Percentiles rank a stretch among this genome's conserved stretches.
Evolutionary conservation across 2,797 vertebrate species (phyloP).

Genomic region (Sarcoramphus papa): DNA sequence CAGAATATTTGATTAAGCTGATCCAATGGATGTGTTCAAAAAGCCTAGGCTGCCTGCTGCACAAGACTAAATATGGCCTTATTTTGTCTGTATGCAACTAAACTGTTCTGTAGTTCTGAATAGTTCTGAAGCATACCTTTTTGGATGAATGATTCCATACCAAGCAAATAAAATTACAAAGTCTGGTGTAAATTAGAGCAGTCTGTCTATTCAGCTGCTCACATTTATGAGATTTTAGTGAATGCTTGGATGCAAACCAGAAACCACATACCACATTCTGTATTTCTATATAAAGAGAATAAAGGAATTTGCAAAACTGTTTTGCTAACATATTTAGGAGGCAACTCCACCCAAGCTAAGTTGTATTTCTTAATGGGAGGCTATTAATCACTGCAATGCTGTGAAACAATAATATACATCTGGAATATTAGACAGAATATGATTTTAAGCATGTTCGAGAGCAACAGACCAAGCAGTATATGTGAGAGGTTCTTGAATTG

Average conservation of each 20-base stretch:
- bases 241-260: conserved; percentile 42
- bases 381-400: not conserved
- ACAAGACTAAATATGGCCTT: not conserved
- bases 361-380: not conserved
- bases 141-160: conserved; percentile 25
- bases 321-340: conserved; percentile 32
- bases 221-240: conserved; percentile 56
- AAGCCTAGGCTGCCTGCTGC: not conserved
- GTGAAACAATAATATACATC: not conserved
- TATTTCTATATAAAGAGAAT: conserved; percentile 41
- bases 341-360: conserved; percentile 19
- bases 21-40: not conserved
- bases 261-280: conserved; percentile 43
- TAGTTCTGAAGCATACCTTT: conserved; percentile 24
- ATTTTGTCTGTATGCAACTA: not conserved
- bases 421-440: not conserved
- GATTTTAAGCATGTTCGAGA: not conserved
- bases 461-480: not conserved
- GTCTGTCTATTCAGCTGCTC: conserved; percentile 62
- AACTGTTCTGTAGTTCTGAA: not conserved
- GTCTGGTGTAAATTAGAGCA: conserved; percentile 56
- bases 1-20: not conserved
- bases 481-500: not conserved
- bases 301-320: conserved; percentile 34
- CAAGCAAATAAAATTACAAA: conserved; percentile 39